These are phyloP conservation scores for Esox lucius DNA, from an alignment of 2,797 vertebrate genomes.

Conservation along the genomic window DNA sequence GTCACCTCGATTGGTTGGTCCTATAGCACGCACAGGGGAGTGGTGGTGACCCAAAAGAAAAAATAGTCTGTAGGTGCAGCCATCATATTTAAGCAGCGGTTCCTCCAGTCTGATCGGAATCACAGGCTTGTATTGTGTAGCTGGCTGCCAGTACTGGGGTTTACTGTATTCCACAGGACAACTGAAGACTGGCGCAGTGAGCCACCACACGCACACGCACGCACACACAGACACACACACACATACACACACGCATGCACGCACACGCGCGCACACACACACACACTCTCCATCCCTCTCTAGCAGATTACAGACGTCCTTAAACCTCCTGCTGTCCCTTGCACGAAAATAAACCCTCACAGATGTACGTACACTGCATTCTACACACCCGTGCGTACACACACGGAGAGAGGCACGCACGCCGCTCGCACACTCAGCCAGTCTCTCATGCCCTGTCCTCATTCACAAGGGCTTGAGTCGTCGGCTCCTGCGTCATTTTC, in stretches of 20 bases:
- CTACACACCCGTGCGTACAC: background rate
- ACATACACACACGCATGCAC: too few relatives aligned
- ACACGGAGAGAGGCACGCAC: background rate
- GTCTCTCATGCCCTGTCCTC: constrained; percentile 4
- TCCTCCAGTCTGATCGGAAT: background rate
- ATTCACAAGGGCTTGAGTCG: constrained; percentile 12
- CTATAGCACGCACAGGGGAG: background rate
- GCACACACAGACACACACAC: too few relatives aligned
- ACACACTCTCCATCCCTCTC: background rate
- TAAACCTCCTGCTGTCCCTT: background rate
- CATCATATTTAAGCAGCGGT: background rate
- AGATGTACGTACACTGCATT: background rate
- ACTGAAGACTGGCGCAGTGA: background rate
- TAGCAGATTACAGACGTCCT: constrained; percentile 1
- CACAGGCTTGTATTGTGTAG: background rate
- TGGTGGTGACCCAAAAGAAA: background rate
- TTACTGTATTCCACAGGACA: background rate
- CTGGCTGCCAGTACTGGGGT: background rate
- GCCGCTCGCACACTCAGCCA: background rate
- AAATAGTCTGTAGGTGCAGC: background rate
- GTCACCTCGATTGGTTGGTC: background rate
- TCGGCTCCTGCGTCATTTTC: constrained; percentile 21
- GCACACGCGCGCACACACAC: background rate
- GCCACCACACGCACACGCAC: constrained; percentile 25
- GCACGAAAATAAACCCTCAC: background rate